A percentile compares a stretch with the other conserved stretches of the same genome.
These are phyloP conservation scores for Pherbina coryleti DNA, from an alignment of 2,888 invertebrate genomes.

Conservation along the genomic window DNA sequence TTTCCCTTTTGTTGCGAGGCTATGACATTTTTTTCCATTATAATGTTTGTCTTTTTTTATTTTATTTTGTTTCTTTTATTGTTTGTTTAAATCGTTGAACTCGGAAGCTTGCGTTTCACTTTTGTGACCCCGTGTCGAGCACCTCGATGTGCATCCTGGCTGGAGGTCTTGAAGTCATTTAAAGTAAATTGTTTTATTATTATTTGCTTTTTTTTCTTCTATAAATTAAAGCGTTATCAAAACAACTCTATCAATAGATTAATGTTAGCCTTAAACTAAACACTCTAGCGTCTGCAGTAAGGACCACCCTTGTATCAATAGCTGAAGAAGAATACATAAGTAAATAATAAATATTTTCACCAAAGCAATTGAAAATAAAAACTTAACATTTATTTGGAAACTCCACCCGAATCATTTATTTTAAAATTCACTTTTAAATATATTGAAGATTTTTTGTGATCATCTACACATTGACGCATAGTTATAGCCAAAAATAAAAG, in stretches of 20 bases:
- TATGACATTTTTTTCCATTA: slow-evolving; percentile 41
- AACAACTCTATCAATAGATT: slow-evolving; percentile 58
- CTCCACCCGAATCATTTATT: too few species aligned
- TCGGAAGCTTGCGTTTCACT: neutral
- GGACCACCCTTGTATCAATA: neutral
- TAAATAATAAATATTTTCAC: too few species aligned
- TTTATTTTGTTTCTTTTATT: slow-evolving; percentile 18
- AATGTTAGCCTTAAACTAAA: slow-evolving; percentile 19
- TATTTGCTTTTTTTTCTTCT: too few species aligned
- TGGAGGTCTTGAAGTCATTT: slow-evolving; percentile 51
- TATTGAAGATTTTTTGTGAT: too few species aligned
- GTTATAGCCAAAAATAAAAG: too few species aligned
- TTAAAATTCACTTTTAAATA: too few species aligned
- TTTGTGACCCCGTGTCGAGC: slow-evolving; percentile 22
- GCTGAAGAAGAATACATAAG: too few species aligned
- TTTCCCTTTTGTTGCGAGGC: slow-evolving; percentile 42
- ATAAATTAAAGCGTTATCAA: slow-evolving; percentile 61
- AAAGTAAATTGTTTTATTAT: slow-evolving; percentile 39
- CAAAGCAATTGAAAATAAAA: too few species aligned
- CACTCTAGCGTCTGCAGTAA: neutral
- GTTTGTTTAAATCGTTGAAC: slow-evolving; percentile 18
- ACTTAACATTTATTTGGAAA: too few species aligned
- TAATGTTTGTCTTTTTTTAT: slow-evolving; percentile 22
- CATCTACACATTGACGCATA: too few species aligned
- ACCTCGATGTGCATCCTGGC: slow-evolving; percentile 44